Base-by-base conservation (phyloP, 1,140 invertebrate genomes). In the Meloidogyne exigua region DNA sequence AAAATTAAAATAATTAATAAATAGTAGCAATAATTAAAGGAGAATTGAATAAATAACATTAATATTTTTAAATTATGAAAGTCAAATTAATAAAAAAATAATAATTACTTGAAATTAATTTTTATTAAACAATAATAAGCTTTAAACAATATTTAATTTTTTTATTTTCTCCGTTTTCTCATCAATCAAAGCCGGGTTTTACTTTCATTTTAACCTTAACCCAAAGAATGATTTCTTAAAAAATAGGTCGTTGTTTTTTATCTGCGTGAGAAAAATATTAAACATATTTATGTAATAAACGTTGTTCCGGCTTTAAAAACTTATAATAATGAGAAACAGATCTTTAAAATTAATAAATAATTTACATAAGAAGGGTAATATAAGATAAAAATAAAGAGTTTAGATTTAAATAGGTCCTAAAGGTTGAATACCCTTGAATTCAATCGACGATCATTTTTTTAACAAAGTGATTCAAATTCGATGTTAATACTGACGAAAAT, bases 221-320 rank as follows among this genome's bases (percentile, higher is more conserved):
- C 49, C 4, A 12, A 5, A 57, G n/a, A 57, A 57, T 57, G 49
- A 12, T 57, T 18, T n/a, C 5, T n/a, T 57, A 57, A 57, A 49
- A 57, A 57, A 57, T 57, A n/a, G 49, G 49, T 57, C 49, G 49
- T 57, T 57, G 49, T 57, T 49, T n/a, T n/a, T n/a, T 57, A 57
- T n/a, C n/a, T 18, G 49, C 49, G 18, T 57, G 49, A 57, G n/a
- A 57, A 57, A 57, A 44, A 15, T 15, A 57, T n/a, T 57, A 21
- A 57, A 57, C 18, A 57, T 9, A 57, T 9, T n/a, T 57, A n/a
- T 57, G 36, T n/a, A 57, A 57, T 57, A 57, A 57, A 57, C 7
- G n/a, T 57, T 57, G 49, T 57, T 57, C 49, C 49, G 49, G 49
- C 18, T n/a, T n/a, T 4, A n/a, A 57, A 7, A n/a, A 57, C 5